Evolutionary conservation across 2,888 invertebrate species (phyloP).

Genomic region (Diarsia brunnea): DNA sequence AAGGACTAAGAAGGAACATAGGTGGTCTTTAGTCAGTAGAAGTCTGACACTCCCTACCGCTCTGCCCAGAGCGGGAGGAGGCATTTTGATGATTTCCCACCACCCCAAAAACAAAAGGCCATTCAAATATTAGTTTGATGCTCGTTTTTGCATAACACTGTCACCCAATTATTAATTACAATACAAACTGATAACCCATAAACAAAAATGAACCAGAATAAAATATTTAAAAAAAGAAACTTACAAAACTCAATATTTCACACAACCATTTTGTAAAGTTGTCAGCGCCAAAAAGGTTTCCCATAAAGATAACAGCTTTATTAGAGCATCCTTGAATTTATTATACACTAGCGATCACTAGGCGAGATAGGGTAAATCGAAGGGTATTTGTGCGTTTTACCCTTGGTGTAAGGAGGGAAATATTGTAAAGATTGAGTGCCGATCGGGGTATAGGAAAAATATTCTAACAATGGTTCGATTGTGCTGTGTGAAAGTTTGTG

Average conservation of each 20-base stretch:
- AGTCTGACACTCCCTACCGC: no score
- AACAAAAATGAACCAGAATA: constrained; percentile 41
- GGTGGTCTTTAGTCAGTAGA: no score
- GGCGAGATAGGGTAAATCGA: constrained; percentile 45
- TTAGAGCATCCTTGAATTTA: constrained; percentile 56
- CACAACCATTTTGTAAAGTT: constrained; percentile 37
- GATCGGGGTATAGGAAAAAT: constrained; percentile 4
- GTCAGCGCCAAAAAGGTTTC: constrained; percentile 49
- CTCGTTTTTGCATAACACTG: background rate
- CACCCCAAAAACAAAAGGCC: no score
- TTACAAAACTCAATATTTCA: constrained; percentile 48
- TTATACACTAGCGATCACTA: constrained; percentile 52
- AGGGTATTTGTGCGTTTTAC: constrained; percentile 43
- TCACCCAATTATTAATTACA: background rate
- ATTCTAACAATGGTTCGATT: constrained; percentile 4
- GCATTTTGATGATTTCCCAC: no score
- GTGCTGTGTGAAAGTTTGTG: background rate
- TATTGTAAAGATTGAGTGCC: constrained; percentile 30
- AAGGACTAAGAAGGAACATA: no score
- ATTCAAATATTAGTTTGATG: background rate
- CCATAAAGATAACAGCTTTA: constrained; percentile 61
- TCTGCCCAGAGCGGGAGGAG: no score
- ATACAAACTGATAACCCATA: constrained; percentile 20
- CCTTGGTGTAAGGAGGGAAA: constrained; percentile 11
- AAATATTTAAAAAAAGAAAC: background rate